Evolutionary conservation across 2,888 invertebrate genomes (phyloP).

Genomic region (Oeneis ivallda): DNA sequence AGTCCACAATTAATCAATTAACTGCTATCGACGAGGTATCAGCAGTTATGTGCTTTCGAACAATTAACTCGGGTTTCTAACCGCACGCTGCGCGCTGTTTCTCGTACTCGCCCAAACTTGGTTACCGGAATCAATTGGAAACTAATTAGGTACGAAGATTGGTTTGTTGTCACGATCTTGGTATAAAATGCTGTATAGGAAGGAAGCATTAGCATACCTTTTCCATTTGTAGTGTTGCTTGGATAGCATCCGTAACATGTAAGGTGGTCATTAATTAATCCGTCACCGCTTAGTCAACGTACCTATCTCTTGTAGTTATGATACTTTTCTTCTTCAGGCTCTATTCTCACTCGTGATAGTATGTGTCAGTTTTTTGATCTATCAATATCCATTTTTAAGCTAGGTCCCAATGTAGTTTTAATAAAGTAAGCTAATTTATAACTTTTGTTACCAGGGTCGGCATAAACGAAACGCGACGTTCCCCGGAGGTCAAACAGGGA

Average conservation of each 20-base stretch:
- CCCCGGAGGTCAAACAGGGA: conserved; percentile 87
- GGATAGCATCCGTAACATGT: background rate
- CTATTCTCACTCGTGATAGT: no score
- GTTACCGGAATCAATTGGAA: conserved; percentile 24
- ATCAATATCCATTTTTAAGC: no score
- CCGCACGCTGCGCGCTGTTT: conserved; percentile 51
- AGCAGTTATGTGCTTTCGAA: conserved; percentile 67
- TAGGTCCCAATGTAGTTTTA: background rate
- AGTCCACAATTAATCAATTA: conserved; percentile 49
- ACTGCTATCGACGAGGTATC: conserved; percentile 40
- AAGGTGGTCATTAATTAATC: background rate
- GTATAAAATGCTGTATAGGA: background rate
- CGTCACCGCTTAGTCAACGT: background rate
- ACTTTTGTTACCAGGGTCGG: conserved; percentile 81
- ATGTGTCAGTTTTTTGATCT: no score
- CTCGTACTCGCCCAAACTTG: conserved; percentile 34
- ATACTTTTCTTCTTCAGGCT: no score
- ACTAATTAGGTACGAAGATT: conserved; percentile 27
- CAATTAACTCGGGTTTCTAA: conserved; percentile 64
- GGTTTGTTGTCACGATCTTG: conserved; percentile 21
- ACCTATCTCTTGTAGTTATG: background rate
- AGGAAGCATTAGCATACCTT: conserved; percentile 1
- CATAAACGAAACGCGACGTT: conserved; percentile 91
- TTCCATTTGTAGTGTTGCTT: background rate
- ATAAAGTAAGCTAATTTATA: background rate